Evolutionary conservation across 2,888 invertebrate genomes (phyloP).

Genomic region (Falcaria lacertinaria): DNA sequence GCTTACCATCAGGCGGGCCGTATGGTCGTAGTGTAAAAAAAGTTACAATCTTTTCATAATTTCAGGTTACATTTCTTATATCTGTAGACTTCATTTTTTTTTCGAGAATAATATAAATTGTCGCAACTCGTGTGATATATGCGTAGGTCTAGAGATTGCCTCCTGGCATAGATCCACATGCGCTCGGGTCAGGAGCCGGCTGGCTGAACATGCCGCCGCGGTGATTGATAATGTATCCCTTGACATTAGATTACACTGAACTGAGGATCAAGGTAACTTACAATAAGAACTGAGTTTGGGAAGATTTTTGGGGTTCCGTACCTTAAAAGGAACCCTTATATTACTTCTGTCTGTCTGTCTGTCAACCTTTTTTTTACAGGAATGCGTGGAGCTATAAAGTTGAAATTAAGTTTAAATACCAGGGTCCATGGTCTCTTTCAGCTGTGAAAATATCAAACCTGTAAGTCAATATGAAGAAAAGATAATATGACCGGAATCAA

Average conservation of each 20-base stretch:
- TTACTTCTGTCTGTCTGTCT: no score
- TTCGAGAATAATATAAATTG: conserved; percentile 3
- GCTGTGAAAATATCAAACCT: no score
- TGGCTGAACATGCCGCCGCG: conserved; percentile 37
- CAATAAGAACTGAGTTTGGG: background rate
- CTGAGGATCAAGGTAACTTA: background rate
- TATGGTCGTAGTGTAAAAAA: no score
- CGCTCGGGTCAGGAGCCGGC: conserved; percentile 45
- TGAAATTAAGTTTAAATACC: no score
- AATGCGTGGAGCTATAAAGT: no score
- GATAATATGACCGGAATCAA: no score
- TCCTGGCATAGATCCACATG: conserved; percentile 59
- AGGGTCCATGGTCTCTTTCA: no score
- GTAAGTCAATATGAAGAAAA: no score
- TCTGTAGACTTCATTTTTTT: background rate
- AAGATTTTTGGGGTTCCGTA: background rate
- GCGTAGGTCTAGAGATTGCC: conserved; percentile 20
- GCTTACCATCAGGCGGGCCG: no score
- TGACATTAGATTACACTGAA: background rate
- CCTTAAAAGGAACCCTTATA: background rate
- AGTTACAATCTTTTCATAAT: no score
- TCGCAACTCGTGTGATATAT: conserved; percentile 12
- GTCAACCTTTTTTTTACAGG: no score
- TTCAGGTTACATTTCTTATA: no score
- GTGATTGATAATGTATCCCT: conserved; percentile 29